Base-by-base conservation (phyloP, 2,888 invertebrate genomes). In the Euplagia quadripunctaria region DNA sequence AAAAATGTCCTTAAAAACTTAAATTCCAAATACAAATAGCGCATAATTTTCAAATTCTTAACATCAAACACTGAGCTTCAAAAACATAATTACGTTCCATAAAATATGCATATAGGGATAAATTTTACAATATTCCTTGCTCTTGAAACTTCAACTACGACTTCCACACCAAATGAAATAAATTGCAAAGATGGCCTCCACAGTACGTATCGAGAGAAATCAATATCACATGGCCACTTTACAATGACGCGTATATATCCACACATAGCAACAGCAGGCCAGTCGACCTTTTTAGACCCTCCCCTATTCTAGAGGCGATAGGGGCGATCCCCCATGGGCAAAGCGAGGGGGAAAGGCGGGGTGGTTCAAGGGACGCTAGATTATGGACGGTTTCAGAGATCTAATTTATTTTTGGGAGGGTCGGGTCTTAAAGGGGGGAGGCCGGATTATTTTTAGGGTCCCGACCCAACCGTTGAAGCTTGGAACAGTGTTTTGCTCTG, bases 341-440 rank as follows among this genome's bases (percentile, higher is more conserved):
- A 87, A 83, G 79, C 85, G 86, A 87, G 87, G 88, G 90, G 91
- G 86, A 83, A 85, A 79, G 80, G 84, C 87, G 88, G 90, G 90
- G 88, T 79, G 85, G 84, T 79, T 78, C 85, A 81, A 84, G 84
- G 87, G 87, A 85, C 83, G 83, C 85, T 87, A 85, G 84, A 84
- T 85, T 85, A 82, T 83, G 86, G 85, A 87, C 89, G 89, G 88
- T 89, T 88, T 88, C 87, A 87, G 87, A 88, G 90, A 91, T 93
- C 89, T 90, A 92, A 93, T 94, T 93, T 93, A 91, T 90, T 89
- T 90, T 89, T 82, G 89, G 90, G 89, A 86, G 90, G 90, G 90
- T 86, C 84, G 85, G 83, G 78, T 67, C 81, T 85, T 81, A 79
- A 84, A 85, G 84, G 80, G 84, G 77, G 77, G 82, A 79, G 74